These are phyloP conservation scores for Callipepla californica DNA, from an alignment of 2,113 vertebrate genomes.

Conservation along the genomic window DNA sequence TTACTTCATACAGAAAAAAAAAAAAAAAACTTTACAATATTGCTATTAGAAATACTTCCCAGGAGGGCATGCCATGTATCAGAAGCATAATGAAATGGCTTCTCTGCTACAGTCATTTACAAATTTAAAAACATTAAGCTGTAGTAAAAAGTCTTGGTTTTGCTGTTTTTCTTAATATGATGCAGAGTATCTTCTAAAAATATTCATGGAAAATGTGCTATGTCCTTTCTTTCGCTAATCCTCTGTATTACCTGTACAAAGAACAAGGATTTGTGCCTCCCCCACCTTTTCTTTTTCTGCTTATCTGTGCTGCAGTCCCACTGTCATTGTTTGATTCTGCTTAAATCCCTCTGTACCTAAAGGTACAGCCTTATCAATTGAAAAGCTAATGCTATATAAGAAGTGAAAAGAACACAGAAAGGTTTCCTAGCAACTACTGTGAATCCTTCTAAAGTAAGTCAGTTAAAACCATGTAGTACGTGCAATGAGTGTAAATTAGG, in stretches of 20 bases:
- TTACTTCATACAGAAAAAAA: neutral
- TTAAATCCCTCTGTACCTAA: constrained; percentile 75
- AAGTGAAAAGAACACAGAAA: constrained; percentile 79
- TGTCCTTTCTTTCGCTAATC: constrained; percentile 55
- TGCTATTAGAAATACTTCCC: neutral
- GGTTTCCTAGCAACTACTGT: constrained; percentile 82
- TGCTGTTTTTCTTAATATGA: constrained; percentile 38
- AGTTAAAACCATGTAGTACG: constrained; percentile 76
- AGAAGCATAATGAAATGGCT: constrained; percentile 26
- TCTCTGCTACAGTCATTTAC: neutral
- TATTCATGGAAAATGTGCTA: constrained; percentile 41
- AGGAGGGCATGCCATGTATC: neutral
- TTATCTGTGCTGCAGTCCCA: constrained; percentile 69
- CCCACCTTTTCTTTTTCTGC: neutral
- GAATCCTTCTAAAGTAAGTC: constrained; percentile 78
- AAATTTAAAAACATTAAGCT: constrained; percentile 42
- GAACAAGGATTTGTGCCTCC: constrained; percentile 53
- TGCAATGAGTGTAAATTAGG: constrained; percentile 74
- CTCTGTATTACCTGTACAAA: constrained; percentile 65
- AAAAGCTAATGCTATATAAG: constrained; percentile 79
- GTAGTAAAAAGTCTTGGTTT: constrained; percentile 28
- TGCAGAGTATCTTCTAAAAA: constrained; percentile 47
- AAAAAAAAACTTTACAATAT: neutral
- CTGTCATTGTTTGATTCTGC: constrained; percentile 76
- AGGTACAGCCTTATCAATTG: constrained; percentile 78